Evolutionary conservation across 2,113 vertebrate genomes (phyloP).

Genomic region (Erpornis zantholeuca): DNA sequence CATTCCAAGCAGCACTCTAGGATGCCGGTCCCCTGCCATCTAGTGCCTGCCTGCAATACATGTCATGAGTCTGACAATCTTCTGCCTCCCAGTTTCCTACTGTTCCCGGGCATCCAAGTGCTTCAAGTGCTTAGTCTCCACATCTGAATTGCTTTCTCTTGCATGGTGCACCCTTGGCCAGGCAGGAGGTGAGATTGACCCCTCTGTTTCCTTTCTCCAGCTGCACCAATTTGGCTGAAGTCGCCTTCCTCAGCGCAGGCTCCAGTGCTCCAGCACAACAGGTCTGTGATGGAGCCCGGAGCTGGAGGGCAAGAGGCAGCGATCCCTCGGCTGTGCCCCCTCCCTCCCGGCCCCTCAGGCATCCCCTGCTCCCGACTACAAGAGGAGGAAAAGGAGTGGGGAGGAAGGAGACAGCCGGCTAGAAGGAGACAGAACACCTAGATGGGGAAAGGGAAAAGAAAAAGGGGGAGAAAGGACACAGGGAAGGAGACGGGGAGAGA

Average conservation of each 20-base stretch:
- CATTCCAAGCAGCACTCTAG: constrained; percentile 47
- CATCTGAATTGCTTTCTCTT: not conserved
- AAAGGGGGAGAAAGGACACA: constrained; percentile 32
- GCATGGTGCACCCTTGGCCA: not conserved
- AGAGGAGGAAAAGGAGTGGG: not conserved
- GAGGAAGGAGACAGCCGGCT: not conserved
- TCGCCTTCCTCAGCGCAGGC: constrained; percentile 26
- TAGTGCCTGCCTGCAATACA: constrained; percentile 58
- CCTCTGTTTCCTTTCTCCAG: constrained; percentile 23
- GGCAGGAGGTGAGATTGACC: not conserved
- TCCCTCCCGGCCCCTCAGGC: not conserved
- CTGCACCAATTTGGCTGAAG: constrained; percentile 51
- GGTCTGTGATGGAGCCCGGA: constrained; percentile 58
- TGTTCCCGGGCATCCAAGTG: constrained; percentile 21
- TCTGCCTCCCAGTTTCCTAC: constrained; percentile 51
- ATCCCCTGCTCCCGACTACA: not conserved
- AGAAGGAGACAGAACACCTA: not conserved
- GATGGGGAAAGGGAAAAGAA: not conserved
- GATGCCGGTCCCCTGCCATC: constrained; percentile 60
- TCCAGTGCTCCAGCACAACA: constrained; percentile 59
- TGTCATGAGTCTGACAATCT: constrained; percentile 57
- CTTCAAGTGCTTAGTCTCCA: constrained; percentile 14
- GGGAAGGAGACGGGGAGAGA: constrained; percentile 29
- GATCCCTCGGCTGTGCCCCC: not conserved
- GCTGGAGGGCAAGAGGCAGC: constrained; percentile 11